Evolutionary conservation across 1,140 invertebrate genomes (phyloP).

Genomic region (Charaxes varanes): DNA sequence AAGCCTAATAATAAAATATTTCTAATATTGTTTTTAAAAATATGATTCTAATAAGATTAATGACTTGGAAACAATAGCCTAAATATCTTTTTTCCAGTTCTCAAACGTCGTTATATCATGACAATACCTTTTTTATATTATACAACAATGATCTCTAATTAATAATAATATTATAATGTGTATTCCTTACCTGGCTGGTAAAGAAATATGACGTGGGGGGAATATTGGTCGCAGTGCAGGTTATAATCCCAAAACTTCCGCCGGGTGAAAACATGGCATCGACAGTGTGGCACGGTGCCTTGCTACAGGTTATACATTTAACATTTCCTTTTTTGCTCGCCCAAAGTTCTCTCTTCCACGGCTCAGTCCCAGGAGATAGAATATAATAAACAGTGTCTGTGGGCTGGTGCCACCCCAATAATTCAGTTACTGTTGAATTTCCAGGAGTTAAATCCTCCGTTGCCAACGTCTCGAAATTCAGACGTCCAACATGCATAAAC

Average conservation of each 20-base stretch:
- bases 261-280: slow-evolving; percentile 39
- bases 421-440: slow-evolving; percentile 61
- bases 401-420: slow-evolving; percentile 67
- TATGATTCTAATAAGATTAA: no score
- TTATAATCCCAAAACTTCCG: slow-evolving; percentile 42
- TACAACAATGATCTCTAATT: slow-evolving; percentile 1
- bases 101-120: no score
- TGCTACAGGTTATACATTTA: slow-evolving; percentile 67
- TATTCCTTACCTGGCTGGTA: slow-evolving; percentile 37
- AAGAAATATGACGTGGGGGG: slow-evolving; percentile 51
- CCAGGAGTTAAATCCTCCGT: slow-evolving; percentile 79
- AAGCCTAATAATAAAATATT: no score
- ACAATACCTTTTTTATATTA: no score
- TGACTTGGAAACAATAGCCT: no score
- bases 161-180: neutral
- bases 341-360: slow-evolving; percentile 74
- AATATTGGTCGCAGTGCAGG: slow-evolving; percentile 43
- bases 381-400: slow-evolving; percentile 71
- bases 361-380: slow-evolving; percentile 56
- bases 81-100: no score
- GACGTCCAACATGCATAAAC: slow-evolving; percentile 56
- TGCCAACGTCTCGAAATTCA: slow-evolving; percentile 44
- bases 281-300: slow-evolving; percentile 44
- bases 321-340: slow-evolving; percentile 43
- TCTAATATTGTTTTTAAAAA: no score